Conservation (phyloP, 2,113 vertebrate species). For the Urocolius indicus region DNA sequence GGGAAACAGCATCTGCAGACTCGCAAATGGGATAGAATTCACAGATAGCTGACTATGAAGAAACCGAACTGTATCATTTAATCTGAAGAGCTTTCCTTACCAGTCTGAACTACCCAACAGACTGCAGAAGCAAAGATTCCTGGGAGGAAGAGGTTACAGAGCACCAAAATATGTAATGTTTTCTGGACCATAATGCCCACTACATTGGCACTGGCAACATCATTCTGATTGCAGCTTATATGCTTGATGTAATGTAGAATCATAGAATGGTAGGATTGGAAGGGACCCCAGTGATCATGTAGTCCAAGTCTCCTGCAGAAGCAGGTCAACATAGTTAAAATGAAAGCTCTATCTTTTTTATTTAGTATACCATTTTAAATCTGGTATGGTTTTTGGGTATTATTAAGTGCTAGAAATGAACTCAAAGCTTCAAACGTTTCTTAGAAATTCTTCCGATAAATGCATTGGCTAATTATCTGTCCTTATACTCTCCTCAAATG, state of each 20-base stretch:
- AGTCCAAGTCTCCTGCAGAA: too few relatives aligned
- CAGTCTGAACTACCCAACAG: not conserved
- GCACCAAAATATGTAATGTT: not conserved
- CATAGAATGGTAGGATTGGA: too few relatives aligned
- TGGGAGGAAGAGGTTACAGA: not conserved
- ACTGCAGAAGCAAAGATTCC: not conserved
- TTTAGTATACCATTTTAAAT: not conserved
- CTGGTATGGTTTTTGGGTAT: accelerated
- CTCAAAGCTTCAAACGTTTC: not conserved
- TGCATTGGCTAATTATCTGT: not conserved
- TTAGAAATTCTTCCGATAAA: not conserved
- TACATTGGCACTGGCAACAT: not conserved
- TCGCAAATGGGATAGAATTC: not conserved
- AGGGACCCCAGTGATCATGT: too few relatives aligned
- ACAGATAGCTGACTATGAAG: not conserved
- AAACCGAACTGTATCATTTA: not conserved
- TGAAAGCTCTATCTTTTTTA: not conserved
- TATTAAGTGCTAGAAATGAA: not conserved
- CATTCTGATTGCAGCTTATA: not conserved
- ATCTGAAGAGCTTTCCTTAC: not conserved
- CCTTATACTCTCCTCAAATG: not conserved
- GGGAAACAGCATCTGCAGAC: not conserved
- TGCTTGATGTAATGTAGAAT: not conserved
- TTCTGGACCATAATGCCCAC: not conserved
- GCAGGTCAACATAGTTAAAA: not conserved